phyloP scores from a whole-genome alignment of 2,113 vertebrate species.

The Daboia siamensis region DNA sequence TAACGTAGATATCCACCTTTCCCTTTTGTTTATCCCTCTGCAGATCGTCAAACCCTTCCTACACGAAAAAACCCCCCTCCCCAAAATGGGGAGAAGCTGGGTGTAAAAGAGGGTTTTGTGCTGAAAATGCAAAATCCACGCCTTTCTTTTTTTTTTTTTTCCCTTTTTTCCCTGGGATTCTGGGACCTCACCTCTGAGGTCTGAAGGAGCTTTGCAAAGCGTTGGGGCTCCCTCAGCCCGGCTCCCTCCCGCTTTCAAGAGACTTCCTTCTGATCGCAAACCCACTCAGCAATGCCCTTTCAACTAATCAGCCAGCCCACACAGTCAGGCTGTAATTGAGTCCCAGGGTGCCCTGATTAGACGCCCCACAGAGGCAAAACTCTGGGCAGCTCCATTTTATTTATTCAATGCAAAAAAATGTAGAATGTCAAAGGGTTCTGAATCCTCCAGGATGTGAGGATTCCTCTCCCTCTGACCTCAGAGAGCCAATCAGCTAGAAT shows the following conservation, averaged over 20 bases:
- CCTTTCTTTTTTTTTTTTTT: background rate
- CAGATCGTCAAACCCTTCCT: background rate
- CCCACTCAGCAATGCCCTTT: constrained; percentile 5
- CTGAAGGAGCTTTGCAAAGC: background rate
- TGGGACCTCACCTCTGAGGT: background rate
- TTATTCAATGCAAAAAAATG: constrained; percentile 20
- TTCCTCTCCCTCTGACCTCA: constrained; percentile 15
- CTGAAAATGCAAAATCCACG: background rate
- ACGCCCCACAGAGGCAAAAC: constrained; percentile 15
- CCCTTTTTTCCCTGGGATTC: background rate
- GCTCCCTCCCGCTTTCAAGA: background rate
- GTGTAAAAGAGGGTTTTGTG: background rate
- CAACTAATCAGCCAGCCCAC: constrained; percentile 30
- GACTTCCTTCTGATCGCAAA: background rate
- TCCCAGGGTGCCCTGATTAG: constrained; percentile 60
- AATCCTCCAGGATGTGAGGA: constrained; percentile 7
- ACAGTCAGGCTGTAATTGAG: constrained; percentile 44
- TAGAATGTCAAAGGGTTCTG: background rate
- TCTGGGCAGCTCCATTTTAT: constrained; percentile 22
- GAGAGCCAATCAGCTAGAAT: rapidly evolving
- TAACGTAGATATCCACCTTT: background rate
- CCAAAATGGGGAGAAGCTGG: background rate
- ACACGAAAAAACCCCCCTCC: too few relatives aligned
- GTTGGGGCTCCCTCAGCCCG: rapidly evolving
- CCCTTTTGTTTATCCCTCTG: background rate